phyloP scores from a whole-genome alignment of 2,888 invertebrate species.

The Apodemia mormo region DNA sequence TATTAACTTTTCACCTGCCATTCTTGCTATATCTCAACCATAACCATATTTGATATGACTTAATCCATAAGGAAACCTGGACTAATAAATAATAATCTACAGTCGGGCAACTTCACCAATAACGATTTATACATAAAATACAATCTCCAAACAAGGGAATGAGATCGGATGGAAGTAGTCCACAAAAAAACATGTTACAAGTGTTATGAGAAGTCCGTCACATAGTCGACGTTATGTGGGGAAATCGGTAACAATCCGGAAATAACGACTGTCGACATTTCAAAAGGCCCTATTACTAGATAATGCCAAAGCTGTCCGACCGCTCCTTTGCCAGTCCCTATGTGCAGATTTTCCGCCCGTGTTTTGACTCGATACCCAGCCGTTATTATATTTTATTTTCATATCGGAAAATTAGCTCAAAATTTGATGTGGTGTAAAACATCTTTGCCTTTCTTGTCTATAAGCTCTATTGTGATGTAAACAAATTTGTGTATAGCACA shows the following conservation, averaged over 20 bases:
- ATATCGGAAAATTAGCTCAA: no score
- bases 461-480: neutral
- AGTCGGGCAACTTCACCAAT: no score
- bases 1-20: no score
- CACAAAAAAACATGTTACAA: conserved; percentile 1
- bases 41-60: no score
- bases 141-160: neutral
- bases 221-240: conserved; percentile 5
- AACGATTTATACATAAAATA: no score
- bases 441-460: no score
- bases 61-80: no score
- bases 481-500: no score
- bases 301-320: conserved; percentile 17
- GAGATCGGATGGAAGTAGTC: neutral
- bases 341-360: conserved; percentile 2
- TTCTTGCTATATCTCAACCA: no score
- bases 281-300: conserved; percentile 15
- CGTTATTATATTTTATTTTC: neutral
- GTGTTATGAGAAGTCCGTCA: conserved; percentile 1
- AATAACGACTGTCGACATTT: conserved; percentile 16
- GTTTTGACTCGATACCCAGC: neutral
- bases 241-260: conserved; percentile 18
- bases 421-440: no score
- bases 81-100: no score
- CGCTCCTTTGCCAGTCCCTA: neutral